phyloP scores from a whole-genome alignment of 2,797 vertebrate species.

The Acestrorhynchus altus region DNA sequence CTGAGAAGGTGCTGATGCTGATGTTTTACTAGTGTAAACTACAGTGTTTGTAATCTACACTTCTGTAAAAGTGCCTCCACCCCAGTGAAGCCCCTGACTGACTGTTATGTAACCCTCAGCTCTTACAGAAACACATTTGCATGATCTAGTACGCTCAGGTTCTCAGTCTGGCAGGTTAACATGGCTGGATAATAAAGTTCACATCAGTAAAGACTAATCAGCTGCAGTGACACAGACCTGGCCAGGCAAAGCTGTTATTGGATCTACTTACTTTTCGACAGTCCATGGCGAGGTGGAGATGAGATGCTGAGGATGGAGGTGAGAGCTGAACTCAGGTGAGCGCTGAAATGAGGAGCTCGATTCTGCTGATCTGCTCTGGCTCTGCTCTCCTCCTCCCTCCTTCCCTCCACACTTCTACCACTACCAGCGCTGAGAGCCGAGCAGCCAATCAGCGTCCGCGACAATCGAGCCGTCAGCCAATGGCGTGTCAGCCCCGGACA shows the following conservation, averaged over 20 bases:
- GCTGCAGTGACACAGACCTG: no score
- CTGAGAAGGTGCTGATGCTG: no score
- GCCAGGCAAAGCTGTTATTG: no score
- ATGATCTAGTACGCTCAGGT: no score
- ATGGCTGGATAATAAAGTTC: no score
- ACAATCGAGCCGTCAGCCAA: constrained; percentile 14
- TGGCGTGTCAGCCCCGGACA: neutral
- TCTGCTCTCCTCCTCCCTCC: neutral
- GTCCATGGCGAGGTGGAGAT: constrained; percentile 50
- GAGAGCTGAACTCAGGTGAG: constrained; percentile 16
- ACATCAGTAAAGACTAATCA: no score
- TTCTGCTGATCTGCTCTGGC: constrained; percentile 17
- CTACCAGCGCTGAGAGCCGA: neutral
- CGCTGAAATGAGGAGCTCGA: neutral
- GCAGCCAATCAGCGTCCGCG: constrained; percentile 44
- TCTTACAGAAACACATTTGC: neutral
- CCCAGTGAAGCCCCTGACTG: neutral
- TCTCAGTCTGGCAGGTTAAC: no score
- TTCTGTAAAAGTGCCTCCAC: neutral
- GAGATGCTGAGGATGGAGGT: neutral
- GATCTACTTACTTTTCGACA: constrained; percentile 63
- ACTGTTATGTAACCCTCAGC: constrained; percentile 9
- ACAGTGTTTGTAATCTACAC: neutral
- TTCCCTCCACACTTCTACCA: neutral
- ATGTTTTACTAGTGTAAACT: neutral